Base-by-base conservation (phyloP, 2,888 invertebrate species). In the Zeuzera pyrina region DNA sequence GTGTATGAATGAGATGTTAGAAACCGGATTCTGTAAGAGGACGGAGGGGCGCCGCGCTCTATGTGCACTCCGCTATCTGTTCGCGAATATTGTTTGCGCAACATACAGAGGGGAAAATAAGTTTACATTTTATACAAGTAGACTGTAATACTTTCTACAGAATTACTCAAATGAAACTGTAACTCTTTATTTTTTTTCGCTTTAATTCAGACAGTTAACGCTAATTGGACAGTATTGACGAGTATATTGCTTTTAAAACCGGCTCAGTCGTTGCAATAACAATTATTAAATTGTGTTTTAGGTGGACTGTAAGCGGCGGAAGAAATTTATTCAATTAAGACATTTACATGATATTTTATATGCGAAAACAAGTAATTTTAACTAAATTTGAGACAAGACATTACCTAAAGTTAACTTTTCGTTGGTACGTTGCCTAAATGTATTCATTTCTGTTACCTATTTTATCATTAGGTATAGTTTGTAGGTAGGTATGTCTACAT, bases 61-160 rank as follows among this genome's bases (percentile, higher is more conserved):
- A 58, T 46, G 49, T 7, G 59, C 65, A 73, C 62, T 61, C 56
- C 52, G 66, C 68, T 78, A 78, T 77, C 76, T 71, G 66, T 81
- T 79, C 69, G 81, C 81, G 79, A 83, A 81, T 77, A 78, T 72
- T 61, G 54, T 81, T n/a, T 81, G 69, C 73, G 70, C 68, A 79
- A 79, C 39, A 74, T 79, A 81, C 83, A 76, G 33, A 48, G 45
- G 61, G 60, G 58, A 56, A 68, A 78, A 79, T 66, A 74, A 62
- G 74, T 81, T 76, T 53, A 48, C 25, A 25, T 12, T 8, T 5
- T 7, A 19, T 7, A 19, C 19, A 19, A 8, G 8, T 8, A 5
- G 19, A 8, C 8, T 19, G 33, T 25, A 15, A 30, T 3, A 11
- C 31, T 40, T 43, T 38, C 36, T 28, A 37, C 36, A 29, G 30